A percentile compares a stretch with the other conserved stretches of the same genome.
phyloP scores from a whole-genome alignment of 1,140 invertebrate genomes.

The Sipha flava region DNA sequence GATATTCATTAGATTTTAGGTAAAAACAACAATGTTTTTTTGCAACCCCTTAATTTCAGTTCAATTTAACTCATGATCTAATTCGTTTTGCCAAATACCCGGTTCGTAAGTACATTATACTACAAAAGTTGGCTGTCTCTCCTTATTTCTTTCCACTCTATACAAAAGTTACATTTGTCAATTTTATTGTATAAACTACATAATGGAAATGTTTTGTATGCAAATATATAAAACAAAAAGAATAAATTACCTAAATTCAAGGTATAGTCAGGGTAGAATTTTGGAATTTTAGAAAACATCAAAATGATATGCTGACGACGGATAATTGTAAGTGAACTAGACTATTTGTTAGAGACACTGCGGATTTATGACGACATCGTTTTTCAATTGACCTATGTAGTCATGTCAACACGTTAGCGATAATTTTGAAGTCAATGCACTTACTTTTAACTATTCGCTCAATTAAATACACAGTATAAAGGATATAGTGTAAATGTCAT shows the following conservation, averaged over 20 bases:
- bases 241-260: no score
- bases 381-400: no score
- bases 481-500: no score
- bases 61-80: neutral
- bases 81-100: neutral
- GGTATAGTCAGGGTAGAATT: neutral
- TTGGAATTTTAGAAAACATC: neutral
- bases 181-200: no score
- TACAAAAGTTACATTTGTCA: no score
- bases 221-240: neutral
- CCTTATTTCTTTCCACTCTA: no score
- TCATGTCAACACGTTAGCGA: neutral
- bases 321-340: neutral
- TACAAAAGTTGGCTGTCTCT: neutral
- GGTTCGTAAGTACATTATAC: neutral
- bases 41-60: neutral
- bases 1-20: neutral
- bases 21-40: neutral
- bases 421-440: neutral
- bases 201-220: neutral
- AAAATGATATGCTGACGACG: neutral
- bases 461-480: no score
- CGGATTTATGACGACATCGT: neutral
- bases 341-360: neutral
- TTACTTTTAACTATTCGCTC: neutral